Percentiles rank a stretch among this genome's conserved stretches.
phyloP scores from a whole-genome alignment of 2,797 vertebrate species.

The Mionectes olivaceus region DNA sequence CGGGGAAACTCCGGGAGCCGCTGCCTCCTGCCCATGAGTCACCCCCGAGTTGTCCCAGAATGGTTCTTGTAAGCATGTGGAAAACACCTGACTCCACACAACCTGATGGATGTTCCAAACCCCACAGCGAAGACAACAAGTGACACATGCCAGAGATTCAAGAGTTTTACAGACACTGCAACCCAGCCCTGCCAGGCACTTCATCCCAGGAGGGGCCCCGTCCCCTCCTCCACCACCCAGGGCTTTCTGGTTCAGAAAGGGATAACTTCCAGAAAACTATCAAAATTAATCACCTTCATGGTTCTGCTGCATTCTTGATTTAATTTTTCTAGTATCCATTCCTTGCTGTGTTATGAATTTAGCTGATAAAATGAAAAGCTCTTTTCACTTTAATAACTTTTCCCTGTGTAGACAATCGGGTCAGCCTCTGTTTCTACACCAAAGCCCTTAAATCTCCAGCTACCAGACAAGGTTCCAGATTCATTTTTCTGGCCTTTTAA shows the following conservation, averaged over 20 bases:
- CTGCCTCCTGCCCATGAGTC: neutral
- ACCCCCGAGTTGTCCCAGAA: neutral
- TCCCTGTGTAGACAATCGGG: neutral
- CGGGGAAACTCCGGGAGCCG: accelerated
- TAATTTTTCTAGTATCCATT: constrained; percentile 21
- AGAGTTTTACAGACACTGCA: neutral
- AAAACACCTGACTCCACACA: neutral
- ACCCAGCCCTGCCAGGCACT: neutral
- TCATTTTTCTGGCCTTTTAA: neutral
- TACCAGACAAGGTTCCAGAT: neutral
- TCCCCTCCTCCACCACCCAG: neutral
- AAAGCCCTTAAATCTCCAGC: neutral
- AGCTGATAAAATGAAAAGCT: constrained; percentile 27
- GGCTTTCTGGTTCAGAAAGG: neutral
- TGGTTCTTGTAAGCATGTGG: accelerated
- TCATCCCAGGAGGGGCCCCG: neutral
- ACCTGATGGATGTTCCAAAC: accelerated
- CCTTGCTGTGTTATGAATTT: neutral
- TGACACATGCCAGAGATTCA: neutral
- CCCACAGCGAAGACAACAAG: neutral
- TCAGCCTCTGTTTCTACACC: neutral
- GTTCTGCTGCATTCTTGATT: constrained; percentile 12
- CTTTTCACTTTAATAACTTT: constrained; percentile 18
- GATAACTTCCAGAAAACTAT: neutral
- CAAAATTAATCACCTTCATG: neutral